Base-by-base conservation (phyloP, 2,888 invertebrate genomes). In the Doris montereyensis region DNA sequence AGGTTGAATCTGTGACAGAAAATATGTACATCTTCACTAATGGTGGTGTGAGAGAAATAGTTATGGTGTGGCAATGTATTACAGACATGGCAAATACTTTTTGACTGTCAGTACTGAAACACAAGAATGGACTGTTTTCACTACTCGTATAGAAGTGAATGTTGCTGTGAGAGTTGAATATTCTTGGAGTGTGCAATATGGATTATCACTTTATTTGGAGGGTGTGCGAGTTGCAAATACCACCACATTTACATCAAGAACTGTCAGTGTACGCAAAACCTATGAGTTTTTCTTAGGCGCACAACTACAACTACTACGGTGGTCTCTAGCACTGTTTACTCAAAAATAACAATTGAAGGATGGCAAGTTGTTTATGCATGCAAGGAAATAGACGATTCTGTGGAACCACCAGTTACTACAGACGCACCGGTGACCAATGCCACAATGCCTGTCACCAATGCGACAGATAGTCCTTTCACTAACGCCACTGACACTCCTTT, bases 51-150 rank as follows among this genome's bases (percentile, higher is more conserved):
- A 83, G 28, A 62, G 73, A 1, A 71, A 82, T 30, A 82, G 82
- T 2, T 83, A 82, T 75, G 86, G 86, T 68, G 80, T 86, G 32
- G 82, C 86, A 26, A 83, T 86, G 83, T 85, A 84, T 70, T 84
- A 84, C 78, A 77, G 62, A 8, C 76, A 68, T 0, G 77, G 76
- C 0, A 58, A 34, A 57, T 81, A 76, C 60, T 77, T 75, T 74
- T 67, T 82, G 30, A 83, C 82, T 1, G 74, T 83, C 65, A 85
- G 84, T 70, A 85, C 85, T 0, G 28, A 30, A 2, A 81, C 80
- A 2, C 77, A 77, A 10, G 83, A 84, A 32, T 86, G 86, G 86
- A 84, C 85, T 2, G 84, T 86, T 8, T 71, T 68, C 13, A 84
- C 83, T 5, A 68, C 76, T 5, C 32, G 57, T 10, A 52, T 81